phyloP scores from a whole-genome alignment of 2,888 invertebrate genomes.

The Dichetophora obliterata region DNA sequence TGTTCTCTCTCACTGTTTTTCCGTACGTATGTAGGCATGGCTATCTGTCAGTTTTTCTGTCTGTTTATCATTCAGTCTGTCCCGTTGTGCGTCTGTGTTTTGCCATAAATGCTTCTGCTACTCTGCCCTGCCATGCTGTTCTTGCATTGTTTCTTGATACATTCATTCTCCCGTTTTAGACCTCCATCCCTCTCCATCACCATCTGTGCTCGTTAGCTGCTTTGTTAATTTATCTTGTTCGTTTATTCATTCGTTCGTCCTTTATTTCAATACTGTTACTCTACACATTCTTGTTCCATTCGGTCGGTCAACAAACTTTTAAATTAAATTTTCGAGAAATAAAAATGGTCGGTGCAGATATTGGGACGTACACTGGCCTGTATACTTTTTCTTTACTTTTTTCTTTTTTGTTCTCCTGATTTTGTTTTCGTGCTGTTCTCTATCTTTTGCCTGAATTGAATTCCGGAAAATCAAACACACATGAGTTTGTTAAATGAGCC shows the following conservation, averaged over 20 bases:
- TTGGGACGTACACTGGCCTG: not conserved
- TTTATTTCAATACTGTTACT: constrained; percentile 12
- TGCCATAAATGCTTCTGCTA: not conserved
- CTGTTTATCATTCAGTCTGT: not conserved
- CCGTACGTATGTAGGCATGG: not conserved
- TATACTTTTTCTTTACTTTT: not conserved
- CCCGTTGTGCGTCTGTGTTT: not conserved
- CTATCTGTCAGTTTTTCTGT: not conserved
- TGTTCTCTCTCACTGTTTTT: not conserved
- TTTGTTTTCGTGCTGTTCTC: not conserved
- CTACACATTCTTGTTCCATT: not conserved
- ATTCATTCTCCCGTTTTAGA: not conserved
- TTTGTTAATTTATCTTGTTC: not conserved
- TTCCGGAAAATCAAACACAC: constrained; percentile 7
- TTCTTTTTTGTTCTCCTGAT: not conserved
- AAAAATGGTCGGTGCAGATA: not conserved
- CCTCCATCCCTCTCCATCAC: not conserved
- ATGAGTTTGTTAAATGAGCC: not conserved
- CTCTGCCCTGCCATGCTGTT: not conserved
- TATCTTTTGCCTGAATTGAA: not conserved
- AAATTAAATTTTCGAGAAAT: not conserved
- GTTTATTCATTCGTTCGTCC: constrained; percentile 20
- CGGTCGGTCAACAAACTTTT: constrained; percentile 21
- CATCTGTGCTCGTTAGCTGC: not conserved
- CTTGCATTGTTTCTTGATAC: not conserved